phyloP scores from a whole-genome alignment of 2,113 vertebrate genomes.

The Vanacampus margaritifer region DNA sequence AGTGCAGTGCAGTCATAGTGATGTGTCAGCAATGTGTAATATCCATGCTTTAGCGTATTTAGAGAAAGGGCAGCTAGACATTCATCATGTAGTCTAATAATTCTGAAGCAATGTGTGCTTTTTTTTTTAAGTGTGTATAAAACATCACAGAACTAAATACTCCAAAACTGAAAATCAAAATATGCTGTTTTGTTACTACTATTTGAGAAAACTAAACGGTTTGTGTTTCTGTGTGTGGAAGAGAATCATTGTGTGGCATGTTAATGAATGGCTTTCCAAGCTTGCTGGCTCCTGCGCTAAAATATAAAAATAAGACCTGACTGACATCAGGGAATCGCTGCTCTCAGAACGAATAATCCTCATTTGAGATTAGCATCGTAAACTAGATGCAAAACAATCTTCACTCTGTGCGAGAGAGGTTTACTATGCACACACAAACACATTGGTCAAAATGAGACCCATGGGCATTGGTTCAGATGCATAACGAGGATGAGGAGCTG shows the following conservation, averaged over 20 bases:
- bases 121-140: background rate
- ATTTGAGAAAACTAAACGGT: background rate
- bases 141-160: background rate
- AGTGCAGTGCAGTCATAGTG: background rate
- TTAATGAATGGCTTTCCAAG: constrained; percentile 48
- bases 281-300: constrained; percentile 39
- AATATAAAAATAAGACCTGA: constrained; percentile 50
- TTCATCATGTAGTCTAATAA: background rate
- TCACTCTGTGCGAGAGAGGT: background rate
- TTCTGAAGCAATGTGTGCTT: background rate
- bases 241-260: constrained; percentile 31
- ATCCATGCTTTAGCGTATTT: constrained; percentile 22
- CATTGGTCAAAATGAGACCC: constrained; percentile 62
- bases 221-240: constrained; percentile 5
- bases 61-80: constrained; percentile 21
- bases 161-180: background rate
- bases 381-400: constrained; percentile 48
- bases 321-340: constrained; percentile 54
- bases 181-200: too few relatives aligned
- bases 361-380: constrained; percentile 54
- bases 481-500: constrained; percentile 55
- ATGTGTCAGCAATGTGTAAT: constrained; percentile 20
- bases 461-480: constrained; percentile 57
- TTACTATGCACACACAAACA: constrained; percentile 7
- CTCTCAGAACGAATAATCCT: constrained; percentile 55